Evolutionary conservation across 2,113 vertebrate genomes (phyloP), one percentile per base, ranked within the genome.

Genomic region (Percina caprodes): DNA sequence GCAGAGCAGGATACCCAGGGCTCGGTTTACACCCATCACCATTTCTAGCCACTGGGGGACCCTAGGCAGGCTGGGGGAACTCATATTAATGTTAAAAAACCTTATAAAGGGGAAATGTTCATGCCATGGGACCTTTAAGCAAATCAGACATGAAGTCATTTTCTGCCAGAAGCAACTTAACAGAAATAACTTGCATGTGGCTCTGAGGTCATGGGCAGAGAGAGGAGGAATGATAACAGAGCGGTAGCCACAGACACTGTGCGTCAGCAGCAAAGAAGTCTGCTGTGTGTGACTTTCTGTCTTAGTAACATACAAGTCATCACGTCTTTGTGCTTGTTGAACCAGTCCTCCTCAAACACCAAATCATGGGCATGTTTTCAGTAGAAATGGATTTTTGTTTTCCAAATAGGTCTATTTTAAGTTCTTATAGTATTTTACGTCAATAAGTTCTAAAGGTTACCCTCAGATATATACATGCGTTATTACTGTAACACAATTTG

Each of bases 61-160:
- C 30, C 3, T 4, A 30, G 30, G 30, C 3, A 30, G 30, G 30
- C 30, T 30, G 30, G 4, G 30, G 30, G 30, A 30, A 30, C 30
- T 30, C 30, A 30, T 30, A 4, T 30, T 30, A 4, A 30, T 30
- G 30, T 30, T 3, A 30, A 30, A 30, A 30, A 30, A 30, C 3
- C 30, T 30, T 4, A 30, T 30, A 30, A 30, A 30, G 30, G 30
- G n/a, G 30, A 30, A 0, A 4, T 30, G 3, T 30, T 30, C 30
- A 30, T 30, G 30, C 30, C 30, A 30, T 30, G 30, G 30, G 30
- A 30, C 30, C 30, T 90, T 80, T 76, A 85, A 88, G 78, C 69
- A 82, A 88, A 91, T 93, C 85, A 92, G 93, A 94, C 92, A 93
- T 93, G 88, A 92, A 90, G 88, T 93, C 88, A 93, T 89, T 83